Evolutionary conservation across 2,797 vertebrate species (phyloP).

Genomic region (Notolepis coatsorum): DNA sequence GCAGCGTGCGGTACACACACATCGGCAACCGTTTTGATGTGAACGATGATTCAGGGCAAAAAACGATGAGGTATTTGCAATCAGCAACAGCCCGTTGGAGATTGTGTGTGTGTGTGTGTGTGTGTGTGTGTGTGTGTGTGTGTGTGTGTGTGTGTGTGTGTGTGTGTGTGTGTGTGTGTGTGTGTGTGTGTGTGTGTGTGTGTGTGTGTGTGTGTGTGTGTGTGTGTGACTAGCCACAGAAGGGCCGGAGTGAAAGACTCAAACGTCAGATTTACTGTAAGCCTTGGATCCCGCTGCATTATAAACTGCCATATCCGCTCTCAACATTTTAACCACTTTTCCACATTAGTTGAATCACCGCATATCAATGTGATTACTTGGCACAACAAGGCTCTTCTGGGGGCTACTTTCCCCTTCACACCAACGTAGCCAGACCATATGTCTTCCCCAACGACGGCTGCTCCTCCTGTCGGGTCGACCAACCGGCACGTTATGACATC

Average conservation of each 20-base stretch:
- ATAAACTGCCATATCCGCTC: conserved; percentile 58
- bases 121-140: too few relatives aligned
- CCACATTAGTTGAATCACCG: conserved; percentile 36
- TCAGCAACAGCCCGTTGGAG: too few relatives aligned
- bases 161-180: too few relatives aligned
- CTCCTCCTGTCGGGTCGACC: conserved; percentile 10
- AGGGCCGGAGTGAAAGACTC: conserved; percentile 21
- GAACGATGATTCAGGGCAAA: too few relatives aligned
- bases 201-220: too few relatives aligned
- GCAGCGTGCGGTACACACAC: conserved; percentile 24
- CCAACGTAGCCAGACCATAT: not conserved
- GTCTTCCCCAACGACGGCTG: conserved; percentile 1
- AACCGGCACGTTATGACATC: conserved; percentile 50
- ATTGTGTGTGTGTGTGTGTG: too few relatives aligned
- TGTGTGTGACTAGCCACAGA: conserved; percentile 20
- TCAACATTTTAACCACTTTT: conserved; percentile 37
- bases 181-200: too few relatives aligned
- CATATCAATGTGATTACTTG: conserved; percentile 21
- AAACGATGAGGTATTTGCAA: too few relatives aligned
- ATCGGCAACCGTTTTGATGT: too few relatives aligned
- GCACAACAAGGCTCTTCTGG: conserved; percentile 31
- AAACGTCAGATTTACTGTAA: conserved; percentile 12
- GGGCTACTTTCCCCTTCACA: not conserved
- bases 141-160: too few relatives aligned
- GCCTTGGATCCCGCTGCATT: conserved; percentile 44